Percentiles rank a stretch among this genome's conserved stretches.
phyloP scores from a whole-genome alignment of 2,888 invertebrate genomes.

The Tinea trinotella region DNA sequence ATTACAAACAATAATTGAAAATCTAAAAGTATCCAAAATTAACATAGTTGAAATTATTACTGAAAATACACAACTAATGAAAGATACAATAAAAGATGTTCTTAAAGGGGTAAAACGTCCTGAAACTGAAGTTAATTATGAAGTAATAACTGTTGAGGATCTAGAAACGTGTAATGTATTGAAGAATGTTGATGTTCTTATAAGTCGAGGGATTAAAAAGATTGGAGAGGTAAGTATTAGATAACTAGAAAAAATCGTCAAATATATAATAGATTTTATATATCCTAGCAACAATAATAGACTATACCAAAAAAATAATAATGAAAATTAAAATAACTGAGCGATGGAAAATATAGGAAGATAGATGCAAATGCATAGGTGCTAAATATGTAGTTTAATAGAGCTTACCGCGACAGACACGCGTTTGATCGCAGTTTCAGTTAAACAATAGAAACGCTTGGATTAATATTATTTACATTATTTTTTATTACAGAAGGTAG shows the following conservation, averaged over 20 bases:
- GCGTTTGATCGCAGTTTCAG: too few relatives aligned
- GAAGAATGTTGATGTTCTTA: neutral
- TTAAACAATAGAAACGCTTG: too few relatives aligned
- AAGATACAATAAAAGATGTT: neutral
- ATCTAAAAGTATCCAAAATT: slow-evolving; percentile 27
- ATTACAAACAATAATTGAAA: slow-evolving; percentile 32
- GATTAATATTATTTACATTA: too few relatives aligned
- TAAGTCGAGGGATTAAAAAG: neutral
- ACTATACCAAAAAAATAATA: too few relatives aligned
- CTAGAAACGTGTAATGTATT: neutral
- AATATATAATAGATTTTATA: too few relatives aligned
- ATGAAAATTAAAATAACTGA: too few relatives aligned
- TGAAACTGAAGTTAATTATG: neutral
- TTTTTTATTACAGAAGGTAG: neutral
- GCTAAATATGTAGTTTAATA: too few relatives aligned
- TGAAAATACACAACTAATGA: neutral
- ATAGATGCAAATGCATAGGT: too few relatives aligned
- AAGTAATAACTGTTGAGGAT: neutral
- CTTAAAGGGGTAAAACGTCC: neutral
- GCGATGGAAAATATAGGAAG: too few relatives aligned
- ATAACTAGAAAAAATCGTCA: too few relatives aligned
- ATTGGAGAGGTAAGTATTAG: slow-evolving; percentile 6
- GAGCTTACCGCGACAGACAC: too few relatives aligned
- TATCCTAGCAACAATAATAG: too few relatives aligned
- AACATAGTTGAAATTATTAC: slow-evolving; percentile 26